Evolutionary conservation across 2,113 vertebrate species (phyloP), one percentile per base, ranked within the genome.

Genomic region (Bujurquina vittata): DNA sequence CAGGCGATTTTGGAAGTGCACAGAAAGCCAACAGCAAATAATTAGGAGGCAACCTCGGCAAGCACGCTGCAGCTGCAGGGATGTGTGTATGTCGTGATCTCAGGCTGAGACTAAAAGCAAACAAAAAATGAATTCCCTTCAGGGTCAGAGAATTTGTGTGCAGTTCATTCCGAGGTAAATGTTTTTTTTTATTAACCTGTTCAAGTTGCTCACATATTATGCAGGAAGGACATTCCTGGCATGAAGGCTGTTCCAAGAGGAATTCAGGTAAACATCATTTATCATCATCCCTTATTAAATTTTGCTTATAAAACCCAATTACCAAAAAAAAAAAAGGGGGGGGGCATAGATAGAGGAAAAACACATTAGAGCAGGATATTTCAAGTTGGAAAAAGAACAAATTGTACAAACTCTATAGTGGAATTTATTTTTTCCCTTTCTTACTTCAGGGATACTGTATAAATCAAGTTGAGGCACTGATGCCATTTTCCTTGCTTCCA

Each of bases 71-170:
- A n/a, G 84, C 92, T 87, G 84, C 80, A 72, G 84, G 82, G 83
- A 81, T 86, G 72, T 85, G 79, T 72, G 75, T 83, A 75, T 87
- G 87, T 88, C 79, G 87, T 52, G 77, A 91, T 92, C 82, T 87
- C 79, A 55, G 77, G 61, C 87, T 82, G 87, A 89, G 80, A 86
- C 86, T 84, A 67, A 89, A 87, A 91, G 88, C 85, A 91, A 91
- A 91, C 74, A 90, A 67, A 84, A 85, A 89, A 91, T 63, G 58
- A 40, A 65, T 63, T 81, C 63, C 81, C 79, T 85, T 91, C 86
- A 75, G 88, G 81, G 87, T 90, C 86, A 88, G 87, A 84, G 18
- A 89, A 88, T 90, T 90, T 87, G 85, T 58, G 55, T 12, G 14
- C 23, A 10, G 79, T 75, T 86, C 62, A 82, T 91, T 83, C 82